Conservation (phyloP, 2,797 vertebrate genomes). For the Philypnodon macrostomus region DNA sequence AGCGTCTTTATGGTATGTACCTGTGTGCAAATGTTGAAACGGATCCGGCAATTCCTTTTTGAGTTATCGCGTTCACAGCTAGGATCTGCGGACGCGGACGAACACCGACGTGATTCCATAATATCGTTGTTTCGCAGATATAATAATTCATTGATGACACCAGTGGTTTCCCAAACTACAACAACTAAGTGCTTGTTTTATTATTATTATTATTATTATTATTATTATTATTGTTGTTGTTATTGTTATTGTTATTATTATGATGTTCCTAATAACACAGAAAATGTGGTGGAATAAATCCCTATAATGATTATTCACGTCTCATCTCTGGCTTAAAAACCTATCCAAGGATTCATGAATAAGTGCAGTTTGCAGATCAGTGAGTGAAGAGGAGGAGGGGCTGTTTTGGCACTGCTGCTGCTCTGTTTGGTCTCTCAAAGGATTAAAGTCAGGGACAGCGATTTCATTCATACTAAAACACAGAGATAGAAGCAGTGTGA, state of each 20-base stretch:
- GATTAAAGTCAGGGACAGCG: conserved; percentile 7
- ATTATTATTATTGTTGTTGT: too few species aligned
- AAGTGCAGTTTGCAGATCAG: conserved; percentile 26
- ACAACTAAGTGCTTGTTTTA: conserved; percentile 17
- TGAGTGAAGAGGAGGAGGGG: neutral
- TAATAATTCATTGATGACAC: conserved; percentile 11
- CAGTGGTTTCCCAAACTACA: conserved; percentile 21
- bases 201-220: too few species aligned
- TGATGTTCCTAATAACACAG: too few species aligned
- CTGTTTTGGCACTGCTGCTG: conserved; percentile 19
- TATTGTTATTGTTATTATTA: too few species aligned
- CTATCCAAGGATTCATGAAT: conserved; percentile 38
- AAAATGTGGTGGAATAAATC: conserved; percentile 35
- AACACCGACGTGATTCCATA: too few species aligned
- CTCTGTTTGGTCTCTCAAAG: conserved; percentile 21
- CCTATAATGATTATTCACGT: conserved; percentile 38
- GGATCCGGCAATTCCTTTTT: too few species aligned
- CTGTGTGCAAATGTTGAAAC: too few species aligned
- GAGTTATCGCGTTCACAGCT: too few species aligned
- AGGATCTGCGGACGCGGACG: too few species aligned
- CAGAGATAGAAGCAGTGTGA: neutral
- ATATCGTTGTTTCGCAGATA: conserved; percentile 6
- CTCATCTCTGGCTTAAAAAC: conserved; percentile 21
- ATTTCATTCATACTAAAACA: neutral
- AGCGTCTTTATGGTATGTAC: too few species aligned